These are phyloP conservation scores for Rhopilema esculentum DNA, from an alignment of 30 jellyfish, hydroid and myxozoan genomes.

Conservation along the genomic window DNA sequence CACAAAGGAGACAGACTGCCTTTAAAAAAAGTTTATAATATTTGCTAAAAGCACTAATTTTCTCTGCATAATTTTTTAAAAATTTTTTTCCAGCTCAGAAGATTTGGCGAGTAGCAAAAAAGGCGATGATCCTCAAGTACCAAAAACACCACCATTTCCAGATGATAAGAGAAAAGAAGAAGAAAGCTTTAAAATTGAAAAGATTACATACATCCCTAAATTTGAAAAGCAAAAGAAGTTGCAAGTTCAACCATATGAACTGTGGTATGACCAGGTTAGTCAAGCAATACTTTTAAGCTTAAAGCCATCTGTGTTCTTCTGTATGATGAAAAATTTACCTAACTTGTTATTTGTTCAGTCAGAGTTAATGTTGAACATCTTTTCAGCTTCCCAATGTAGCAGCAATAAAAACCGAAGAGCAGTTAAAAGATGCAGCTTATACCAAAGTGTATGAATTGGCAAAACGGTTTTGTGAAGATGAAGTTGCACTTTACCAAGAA, in stretches of 20 bases:
- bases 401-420: background rate
- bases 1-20: too few relatives aligned
- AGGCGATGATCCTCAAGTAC: background rate
- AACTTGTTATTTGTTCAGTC: background rate
- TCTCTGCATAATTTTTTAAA: too few relatives aligned
- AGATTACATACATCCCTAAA: slow-evolving; percentile 21
- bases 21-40: too few relatives aligned
- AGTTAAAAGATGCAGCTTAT: background rate
- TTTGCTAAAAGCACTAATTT: too few relatives aligned
- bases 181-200: too few relatives aligned
- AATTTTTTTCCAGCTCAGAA: background rate
- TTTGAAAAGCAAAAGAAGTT: slow-evolving; percentile 26
- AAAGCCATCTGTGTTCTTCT: too few relatives aligned
- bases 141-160: background rate
- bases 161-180: slow-evolving; percentile 13
- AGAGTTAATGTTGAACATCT: background rate
- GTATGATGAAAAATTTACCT: too few relatives aligned
- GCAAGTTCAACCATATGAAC: slow-evolving; percentile 15
- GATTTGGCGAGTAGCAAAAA: background rate
- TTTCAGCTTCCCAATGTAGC: background rate
- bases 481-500: slow-evolving; percentile 75
- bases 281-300: background rate
- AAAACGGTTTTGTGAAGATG: slow-evolving; percentile 69
- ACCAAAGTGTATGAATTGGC: slow-evolving; percentile 49
- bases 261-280: slow-evolving; percentile 80